phyloP scores from a whole-genome alignment of 2,888 invertebrate species.

The Cephus pulcher region DNA sequence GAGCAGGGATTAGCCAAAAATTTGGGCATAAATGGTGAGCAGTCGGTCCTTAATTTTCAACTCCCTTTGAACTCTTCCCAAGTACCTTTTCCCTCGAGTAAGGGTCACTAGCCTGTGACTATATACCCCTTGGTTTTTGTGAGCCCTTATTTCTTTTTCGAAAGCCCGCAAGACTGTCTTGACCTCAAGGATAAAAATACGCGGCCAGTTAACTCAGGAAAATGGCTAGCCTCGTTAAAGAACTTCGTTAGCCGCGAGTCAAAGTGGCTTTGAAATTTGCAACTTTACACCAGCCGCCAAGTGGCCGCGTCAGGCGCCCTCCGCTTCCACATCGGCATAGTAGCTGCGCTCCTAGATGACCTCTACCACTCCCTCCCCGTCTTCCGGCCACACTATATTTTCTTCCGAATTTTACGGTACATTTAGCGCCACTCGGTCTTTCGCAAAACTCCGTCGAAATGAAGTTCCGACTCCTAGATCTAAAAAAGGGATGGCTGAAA shows the following conservation, averaged over 20 bases:
- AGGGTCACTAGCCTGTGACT: neutral
- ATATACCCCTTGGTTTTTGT: neutral
- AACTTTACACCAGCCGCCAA: slow-evolving; percentile 57
- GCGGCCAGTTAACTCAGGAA: slow-evolving; percentile 51
- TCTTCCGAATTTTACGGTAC: slow-evolving; percentile 14
- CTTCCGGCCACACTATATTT: slow-evolving; percentile 2
- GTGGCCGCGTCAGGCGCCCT: slow-evolving; percentile 24
- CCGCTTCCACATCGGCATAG: neutral
- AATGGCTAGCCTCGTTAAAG: slow-evolving; percentile 60
- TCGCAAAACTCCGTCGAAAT: neutral
- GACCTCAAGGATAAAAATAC: neutral
- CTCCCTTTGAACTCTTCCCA: neutral
- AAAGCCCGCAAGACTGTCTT: neutral
- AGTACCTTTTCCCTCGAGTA: neutral
- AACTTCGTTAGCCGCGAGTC: slow-evolving; percentile 54
- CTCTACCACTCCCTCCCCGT: neutral
- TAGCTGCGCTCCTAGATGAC: neutral
- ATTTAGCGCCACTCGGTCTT: neutral
- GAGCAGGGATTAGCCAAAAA: neutral
- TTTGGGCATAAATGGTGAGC: neutral
- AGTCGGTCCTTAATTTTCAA: neutral
- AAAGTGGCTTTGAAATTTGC: slow-evolving; percentile 61
- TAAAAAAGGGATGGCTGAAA: neutral
- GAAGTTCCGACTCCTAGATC: neutral
- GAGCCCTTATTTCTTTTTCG: neutral